A percentile compares a stretch with the other conserved stretches of the same genome.
Conservation (phyloP, 2,888 invertebrate species). For the Himalopsyche tibetana region DNA sequence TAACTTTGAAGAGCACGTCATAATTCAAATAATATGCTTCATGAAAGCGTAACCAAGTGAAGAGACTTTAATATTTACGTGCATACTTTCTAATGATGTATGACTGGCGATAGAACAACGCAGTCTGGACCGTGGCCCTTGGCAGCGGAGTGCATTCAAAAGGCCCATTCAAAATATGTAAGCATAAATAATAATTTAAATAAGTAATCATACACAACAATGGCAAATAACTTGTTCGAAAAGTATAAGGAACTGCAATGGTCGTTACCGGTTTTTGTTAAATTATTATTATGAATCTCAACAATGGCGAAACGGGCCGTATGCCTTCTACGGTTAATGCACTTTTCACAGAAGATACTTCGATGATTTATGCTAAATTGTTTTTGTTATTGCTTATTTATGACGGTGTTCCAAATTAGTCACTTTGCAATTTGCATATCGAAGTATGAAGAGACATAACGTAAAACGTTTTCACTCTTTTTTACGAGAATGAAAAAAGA, state of each 20-base stretch:
- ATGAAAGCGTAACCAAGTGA: too few relatives aligned
- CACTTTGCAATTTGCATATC: too few relatives aligned
- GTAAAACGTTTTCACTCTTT: too few relatives aligned
- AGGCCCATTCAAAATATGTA: neutral
- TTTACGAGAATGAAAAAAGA: too few relatives aligned
- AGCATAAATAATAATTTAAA: neutral
- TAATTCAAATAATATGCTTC: too few relatives aligned
- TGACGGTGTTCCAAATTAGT: too few relatives aligned
- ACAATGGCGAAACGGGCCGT: neutral
- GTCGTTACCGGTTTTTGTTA: neutral
- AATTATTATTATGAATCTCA: neutral
- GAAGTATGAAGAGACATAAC: too few relatives aligned
- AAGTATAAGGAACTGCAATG: neutral
- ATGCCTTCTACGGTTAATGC: neutral
- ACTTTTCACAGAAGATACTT: neutral
- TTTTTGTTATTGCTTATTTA: neutral
- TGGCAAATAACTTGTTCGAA: neutral
- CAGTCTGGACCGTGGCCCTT: constrained; percentile 47
- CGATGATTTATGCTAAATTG: neutral
- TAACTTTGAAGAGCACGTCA: too few relatives aligned
- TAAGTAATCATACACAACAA: neutral
- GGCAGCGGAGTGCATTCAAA: neutral
- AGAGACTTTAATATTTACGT: too few relatives aligned
- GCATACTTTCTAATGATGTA: neutral
- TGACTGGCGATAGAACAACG: constrained; percentile 43